A percentile compares a stretch with the other conserved stretches of the same genome.
These are phyloP conservation scores for Cardiocondyla obscurior DNA, from an alignment of 1,140 invertebrate genomes.

Conservation along the genomic window DNA sequence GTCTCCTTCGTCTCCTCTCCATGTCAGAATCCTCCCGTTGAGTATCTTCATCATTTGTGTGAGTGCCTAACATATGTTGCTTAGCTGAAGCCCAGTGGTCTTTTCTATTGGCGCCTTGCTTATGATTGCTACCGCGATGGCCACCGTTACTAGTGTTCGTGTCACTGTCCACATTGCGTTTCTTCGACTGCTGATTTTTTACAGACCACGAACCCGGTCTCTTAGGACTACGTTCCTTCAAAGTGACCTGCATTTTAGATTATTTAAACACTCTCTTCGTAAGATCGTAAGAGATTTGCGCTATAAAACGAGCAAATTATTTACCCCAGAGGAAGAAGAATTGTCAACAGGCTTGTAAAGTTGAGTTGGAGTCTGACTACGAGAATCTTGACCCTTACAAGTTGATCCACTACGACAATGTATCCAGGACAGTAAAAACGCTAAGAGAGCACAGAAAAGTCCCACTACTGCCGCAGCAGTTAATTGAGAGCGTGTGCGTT, in stretches of 20 bases:
- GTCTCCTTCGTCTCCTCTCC: conserved; percentile 73
- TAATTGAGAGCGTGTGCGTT: conserved; percentile 80
- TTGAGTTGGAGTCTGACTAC: conserved; percentile 77
- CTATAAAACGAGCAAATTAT: conserved; percentile 42
- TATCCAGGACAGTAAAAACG: conserved; percentile 81
- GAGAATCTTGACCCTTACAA: conserved; percentile 74
- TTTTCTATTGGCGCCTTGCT: conserved; percentile 75
- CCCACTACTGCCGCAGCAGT: conserved; percentile 79
- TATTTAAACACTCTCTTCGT: conserved; percentile 7
- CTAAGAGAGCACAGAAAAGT: conserved; percentile 79
- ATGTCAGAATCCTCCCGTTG: conserved; percentile 73
- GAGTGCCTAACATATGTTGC: conserved; percentile 77
- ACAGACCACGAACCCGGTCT: conserved; percentile 76
- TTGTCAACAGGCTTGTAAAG: conserved; percentile 83
- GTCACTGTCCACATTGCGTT: conserved; percentile 74
- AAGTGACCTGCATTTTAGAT: conserved; percentile 73
- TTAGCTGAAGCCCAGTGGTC: conserved; percentile 82
- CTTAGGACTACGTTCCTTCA: conserved; percentile 80
- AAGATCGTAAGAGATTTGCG: not conserved
- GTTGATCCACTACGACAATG: conserved; percentile 75
- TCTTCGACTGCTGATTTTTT: conserved; percentile 77
- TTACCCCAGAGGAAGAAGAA: conserved; percentile 82
- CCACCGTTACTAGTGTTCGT: conserved; percentile 77
- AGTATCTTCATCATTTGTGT: conserved; percentile 75
- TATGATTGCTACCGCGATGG: conserved; percentile 71